Percentiles rank a stretch among this genome's conserved stretches.
These are phyloP conservation scores for Drosophila oshimai DNA, from an alignment of 1,140 invertebrate species.

Conservation along the genomic window DNA sequence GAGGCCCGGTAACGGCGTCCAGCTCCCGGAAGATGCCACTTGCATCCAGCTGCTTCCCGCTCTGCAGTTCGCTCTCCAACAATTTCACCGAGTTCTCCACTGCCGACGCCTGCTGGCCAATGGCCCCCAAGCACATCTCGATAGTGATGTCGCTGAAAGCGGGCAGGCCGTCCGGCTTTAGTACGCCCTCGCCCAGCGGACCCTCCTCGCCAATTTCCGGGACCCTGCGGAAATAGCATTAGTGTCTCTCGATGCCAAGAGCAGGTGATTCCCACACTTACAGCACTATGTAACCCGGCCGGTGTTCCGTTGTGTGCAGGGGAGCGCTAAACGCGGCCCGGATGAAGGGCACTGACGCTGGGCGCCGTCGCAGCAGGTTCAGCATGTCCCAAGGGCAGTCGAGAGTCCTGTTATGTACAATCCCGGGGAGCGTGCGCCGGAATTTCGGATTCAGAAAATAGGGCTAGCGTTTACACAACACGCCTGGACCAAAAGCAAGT, in stretches of 20 bases:
- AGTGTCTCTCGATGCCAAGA: neutral
- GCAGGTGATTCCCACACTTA: constrained; percentile 36
- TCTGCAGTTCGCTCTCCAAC: constrained; percentile 53
- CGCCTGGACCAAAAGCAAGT: constrained; percentile 8
- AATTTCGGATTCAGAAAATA: constrained; percentile 10
- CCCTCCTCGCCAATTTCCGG: constrained; percentile 95
- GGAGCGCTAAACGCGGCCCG: constrained; percentile 29
- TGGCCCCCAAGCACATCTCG: constrained; percentile 91
- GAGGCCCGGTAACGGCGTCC: constrained; percentile 87
- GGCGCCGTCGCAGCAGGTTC: constrained; percentile 56
- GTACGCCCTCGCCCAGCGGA: constrained; percentile 88
- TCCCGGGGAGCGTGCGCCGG: constrained; percentile 27
- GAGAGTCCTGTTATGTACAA: constrained; percentile 43
- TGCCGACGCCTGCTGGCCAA: constrained; percentile 91
- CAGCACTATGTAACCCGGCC: constrained; percentile 77
- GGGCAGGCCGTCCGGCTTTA: constrained; percentile 89
- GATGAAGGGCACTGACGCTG: constrained; percentile 16
- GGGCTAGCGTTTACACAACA: constrained; percentile 65
- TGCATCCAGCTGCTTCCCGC: constrained; percentile 84
- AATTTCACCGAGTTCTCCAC: constrained; percentile 90
- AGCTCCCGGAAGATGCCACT: constrained; percentile 90
- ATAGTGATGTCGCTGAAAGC: constrained; percentile 91
- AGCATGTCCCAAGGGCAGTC: constrained; percentile 51
- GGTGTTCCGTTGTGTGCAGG: constrained; percentile 50
- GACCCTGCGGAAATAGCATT: constrained; percentile 85